Base-by-base conservation (phyloP, 2,888 invertebrate species). In the Diloba caeruleocephala region DNA sequence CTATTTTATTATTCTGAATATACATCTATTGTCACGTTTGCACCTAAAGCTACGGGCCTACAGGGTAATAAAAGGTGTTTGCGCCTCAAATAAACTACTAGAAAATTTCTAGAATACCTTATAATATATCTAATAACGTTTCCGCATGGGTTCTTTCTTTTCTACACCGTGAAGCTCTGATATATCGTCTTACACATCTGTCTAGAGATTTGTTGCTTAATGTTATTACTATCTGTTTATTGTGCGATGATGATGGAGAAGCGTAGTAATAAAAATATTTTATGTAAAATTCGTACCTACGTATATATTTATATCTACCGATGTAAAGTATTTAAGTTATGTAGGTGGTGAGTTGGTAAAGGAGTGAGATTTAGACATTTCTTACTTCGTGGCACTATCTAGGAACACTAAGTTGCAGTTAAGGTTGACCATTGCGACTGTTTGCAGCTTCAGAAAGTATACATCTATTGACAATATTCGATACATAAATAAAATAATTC, bases 401-500 rank as follows among this genome's bases (percentile, higher is more conserved):
- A 28, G 28, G 6, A 28, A 39, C 3, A n/a, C 39, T 33, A 2
- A 6, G 19, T 29, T 21, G 13, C 29, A 5, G 17, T 29, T 21
- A 17, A 29, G 23, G 2, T 1, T 21, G 6, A 21, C 17, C 12
- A 32, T 19, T 36, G 34, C 12, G 29, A 26, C 34, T 49, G 42
- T 8, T 19, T 23, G 57, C 41, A 49, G 34, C 59, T 65, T 56
- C 42, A 38, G 65, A 65, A 46, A 65, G 46, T 65, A 49, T 28
- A 26, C 15, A 15, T 14, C 13, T 9, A 32, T 48, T 13, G 37
- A n/a, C n/a, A n/a, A n/a, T n/a, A n/a, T n/a, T n/a, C n/a, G n/a
- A n/a, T n/a, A n/a, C n/a, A n/a, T n/a, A n/a, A n/a, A n/a, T n/a
- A n/a, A n/a, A n/a, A n/a, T n/a, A n/a, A n/a, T n/a, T n/a, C n/a